Conservation (phyloP, 2,113 vertebrate genomes). For the Ciconia maguari region DNA sequence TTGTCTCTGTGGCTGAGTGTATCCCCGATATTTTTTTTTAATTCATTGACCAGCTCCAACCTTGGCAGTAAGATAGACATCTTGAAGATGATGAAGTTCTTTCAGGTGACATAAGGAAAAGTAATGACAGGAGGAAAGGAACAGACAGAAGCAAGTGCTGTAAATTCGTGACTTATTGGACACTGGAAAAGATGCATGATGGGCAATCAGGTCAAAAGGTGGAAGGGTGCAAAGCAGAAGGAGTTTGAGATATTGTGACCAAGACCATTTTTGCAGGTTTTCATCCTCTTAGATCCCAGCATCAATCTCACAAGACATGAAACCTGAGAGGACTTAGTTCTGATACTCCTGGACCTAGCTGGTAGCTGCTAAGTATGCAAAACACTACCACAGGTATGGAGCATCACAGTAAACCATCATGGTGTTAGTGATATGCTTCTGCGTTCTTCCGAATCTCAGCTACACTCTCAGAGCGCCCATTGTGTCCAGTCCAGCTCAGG, state of each 20-base stretch:
- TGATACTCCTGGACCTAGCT: neutral
- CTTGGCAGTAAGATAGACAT: neutral
- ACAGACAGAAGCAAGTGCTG: neutral
- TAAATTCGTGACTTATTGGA: neutral
- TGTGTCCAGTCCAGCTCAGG: neutral
- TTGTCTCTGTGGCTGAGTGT: neutral
- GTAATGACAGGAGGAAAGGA: neutral
- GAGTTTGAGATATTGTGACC: neutral
- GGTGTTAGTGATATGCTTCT: neutral
- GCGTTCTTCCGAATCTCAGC: neutral
- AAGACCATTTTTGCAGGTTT: neutral
- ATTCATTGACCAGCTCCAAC: neutral
- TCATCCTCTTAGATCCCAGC: neutral
- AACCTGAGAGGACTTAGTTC: neutral
- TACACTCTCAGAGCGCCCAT: fast-evolving
- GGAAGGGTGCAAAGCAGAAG: neutral
- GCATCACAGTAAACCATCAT: neutral
- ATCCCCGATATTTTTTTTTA: neutral
- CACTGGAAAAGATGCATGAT: neutral
- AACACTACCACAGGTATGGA: neutral
- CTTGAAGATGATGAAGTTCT: neutral
- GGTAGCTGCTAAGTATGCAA: neutral
- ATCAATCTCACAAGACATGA: neutral
- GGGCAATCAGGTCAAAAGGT: neutral
- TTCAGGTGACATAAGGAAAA: neutral